Evolutionary conservation across 2,113 vertebrate genomes (phyloP), one percentile per base, ranked within the genome.

Genomic region (Glareola pratincola): DNA sequence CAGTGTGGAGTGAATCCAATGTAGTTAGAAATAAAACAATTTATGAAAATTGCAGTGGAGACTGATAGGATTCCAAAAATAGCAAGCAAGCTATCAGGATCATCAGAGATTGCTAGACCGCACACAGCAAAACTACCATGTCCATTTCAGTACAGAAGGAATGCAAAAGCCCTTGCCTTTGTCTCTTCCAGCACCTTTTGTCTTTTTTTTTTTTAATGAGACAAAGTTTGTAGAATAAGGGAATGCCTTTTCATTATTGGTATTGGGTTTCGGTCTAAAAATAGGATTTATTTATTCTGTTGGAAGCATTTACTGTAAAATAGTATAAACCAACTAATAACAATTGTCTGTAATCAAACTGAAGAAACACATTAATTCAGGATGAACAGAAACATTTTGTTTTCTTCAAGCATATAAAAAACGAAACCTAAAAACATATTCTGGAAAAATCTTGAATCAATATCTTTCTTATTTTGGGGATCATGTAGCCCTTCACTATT

Each of bases 51-150:
- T 54, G 53, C 69, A 90, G 66, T 82, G 66, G 73, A 89, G 77
- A 85, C 48, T 67, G 66, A 72, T 47, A 90, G 57, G 66, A 71
- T 78, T 90, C 84, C 68, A 82, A 91, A 94, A 96, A 90, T 68
- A 93, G 74, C 87, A 85, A 79, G 60, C 36, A 95, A 80, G 68
- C 83, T 96, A 60, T 73, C 47, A n/a, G 54, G 56, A 87, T 67
- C 32, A 51, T 71, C 47, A 78, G 75, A 88, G 56, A 53, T 39
- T 76, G 45, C 57, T 45, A 3, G 12, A 26, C 53, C 0, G 1
- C 53, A 67, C 64, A 37, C 39, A 88, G 45, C 62, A 47, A 51
- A 88, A 37, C 37, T 56, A n/a, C 51, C 41, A 5, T 0, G 5
- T 47, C 39, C 34, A 16, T 86, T 73, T 77, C 56, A 54, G 9